These are phyloP conservation scores for Theropithecus gelada DNA, from an alignment of 2,113 vertebrate genomes.

Conservation along the genomic window DNA sequence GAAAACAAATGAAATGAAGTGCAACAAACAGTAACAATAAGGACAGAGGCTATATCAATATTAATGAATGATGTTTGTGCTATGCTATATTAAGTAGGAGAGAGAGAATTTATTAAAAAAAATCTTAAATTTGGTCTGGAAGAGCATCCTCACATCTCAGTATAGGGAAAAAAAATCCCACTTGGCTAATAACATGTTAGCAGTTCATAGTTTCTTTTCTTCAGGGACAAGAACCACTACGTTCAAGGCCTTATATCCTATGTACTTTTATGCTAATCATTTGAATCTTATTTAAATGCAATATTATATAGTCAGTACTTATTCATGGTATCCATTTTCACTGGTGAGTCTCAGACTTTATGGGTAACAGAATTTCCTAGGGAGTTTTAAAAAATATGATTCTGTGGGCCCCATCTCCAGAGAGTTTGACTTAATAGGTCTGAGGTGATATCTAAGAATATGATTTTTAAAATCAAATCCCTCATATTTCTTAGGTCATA, in stretches of 20 bases:
- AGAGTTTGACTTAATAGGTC: neutral
- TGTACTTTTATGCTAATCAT: neutral
- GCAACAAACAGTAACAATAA: neutral
- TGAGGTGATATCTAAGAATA: neutral
- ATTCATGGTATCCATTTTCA: neutral
- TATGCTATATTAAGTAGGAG: neutral
- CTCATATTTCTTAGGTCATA: neutral
- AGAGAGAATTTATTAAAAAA: neutral
- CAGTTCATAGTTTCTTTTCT: neutral
- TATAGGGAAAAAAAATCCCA: neutral
- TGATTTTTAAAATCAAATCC: neutral
- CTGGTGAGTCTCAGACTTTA: neutral
- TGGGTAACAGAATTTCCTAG: neutral
- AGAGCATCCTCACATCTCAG: neutral
- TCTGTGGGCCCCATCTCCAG: neutral
- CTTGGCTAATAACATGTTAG: neutral
- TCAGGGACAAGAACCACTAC: neutral
- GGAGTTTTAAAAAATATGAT: neutral
- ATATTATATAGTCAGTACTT: neutral
- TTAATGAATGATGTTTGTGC: neutral
- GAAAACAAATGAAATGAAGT: neutral
- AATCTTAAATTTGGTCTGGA: neutral
- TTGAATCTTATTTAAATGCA: neutral
- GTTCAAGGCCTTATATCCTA: neutral
- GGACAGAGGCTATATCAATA: neutral